Evolutionary conservation across 2,797 vertebrate species (phyloP), one percentile per base, ranked within the genome.

Genomic region (Rhabdomys pumilio): DNA sequence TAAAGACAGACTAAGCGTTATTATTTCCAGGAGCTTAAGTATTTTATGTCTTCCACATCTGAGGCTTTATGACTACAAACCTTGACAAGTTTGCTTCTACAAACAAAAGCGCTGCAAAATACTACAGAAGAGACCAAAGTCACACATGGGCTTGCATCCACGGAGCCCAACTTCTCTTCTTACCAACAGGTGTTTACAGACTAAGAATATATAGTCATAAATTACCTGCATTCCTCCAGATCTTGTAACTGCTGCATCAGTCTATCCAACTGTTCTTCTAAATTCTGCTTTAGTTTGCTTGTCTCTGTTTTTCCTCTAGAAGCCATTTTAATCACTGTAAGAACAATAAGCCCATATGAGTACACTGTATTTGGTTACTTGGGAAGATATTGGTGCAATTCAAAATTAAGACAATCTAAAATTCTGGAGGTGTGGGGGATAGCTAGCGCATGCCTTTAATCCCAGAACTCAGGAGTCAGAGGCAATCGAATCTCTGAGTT

Each of bases 191-290:
- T 22, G 8, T 53, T 55, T 53, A 69, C 50, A 72, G 57, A 7
- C 7, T 2, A 69, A 79, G 22, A 73, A 55, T 38, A 57, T 2
- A 53, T 44, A 84, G 61, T 76, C n/a, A 22, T 13, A 83, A 1
- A 3, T 94, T 98, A 99, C 99, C 99, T 99, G 99, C 99, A 99
- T 93, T 99, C 99, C 93, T 99, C 99, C 96, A 99, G 98, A 95
- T 99, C 99, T 94, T 99, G 99, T 75, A 99, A 99, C 93, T 99
- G 99, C 97, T 99, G 99, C 99, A 99, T 99, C 93, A 99, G 97
- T 96, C 99, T 99, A 97, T 99, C 99, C 89, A 99, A 98, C 94
- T 99, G 99, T 96, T 99, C 99, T 96, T 99, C 99, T 98, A 99
- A 99, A 93, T 99, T 99, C 96, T 99, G 99, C 97, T 99, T 99